phyloP scores from a whole-genome alignment of 2,797 vertebrate species.

The Enteromius argenteus region DNA sequence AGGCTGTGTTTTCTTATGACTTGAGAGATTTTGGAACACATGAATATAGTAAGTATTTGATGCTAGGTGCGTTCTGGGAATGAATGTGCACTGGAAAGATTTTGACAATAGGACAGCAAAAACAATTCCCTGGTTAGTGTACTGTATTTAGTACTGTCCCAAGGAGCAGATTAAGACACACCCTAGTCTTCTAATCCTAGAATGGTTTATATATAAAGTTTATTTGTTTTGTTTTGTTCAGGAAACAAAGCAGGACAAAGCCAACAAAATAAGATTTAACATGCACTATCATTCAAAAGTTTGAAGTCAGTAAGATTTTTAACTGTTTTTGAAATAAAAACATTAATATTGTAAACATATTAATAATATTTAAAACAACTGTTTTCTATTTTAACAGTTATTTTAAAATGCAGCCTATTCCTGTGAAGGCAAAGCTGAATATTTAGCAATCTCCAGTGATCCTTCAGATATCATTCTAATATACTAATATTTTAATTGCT shows the following conservation, averaged over 20 bases:
- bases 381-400: not conserved
- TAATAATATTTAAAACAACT: not conserved
- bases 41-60: not conserved
- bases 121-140: not conserved
- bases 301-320: no score
- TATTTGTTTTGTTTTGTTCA: not conserved
- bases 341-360: not conserved
- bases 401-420: not conserved
- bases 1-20: not conserved
- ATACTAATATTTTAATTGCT: not conserved
- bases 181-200: not conserved
- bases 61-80: not conserved
- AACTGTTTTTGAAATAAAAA: not conserved
- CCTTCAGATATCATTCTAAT: not conserved
- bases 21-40: not conserved
- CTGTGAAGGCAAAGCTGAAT: not conserved
- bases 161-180: not conserved
- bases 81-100: not conserved
- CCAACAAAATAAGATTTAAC: not conserved
- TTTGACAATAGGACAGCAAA: not conserved
- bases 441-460: not conserved
- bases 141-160: not conserved
- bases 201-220: not conserved
- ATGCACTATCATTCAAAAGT: not conserved
- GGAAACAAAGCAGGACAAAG: slow-evolving; percentile 10